Evolutionary conservation across 2,113 vertebrate genomes (phyloP), one percentile per base, ranked within the genome.

Genomic region (Ahaetulla prasina): DNA sequence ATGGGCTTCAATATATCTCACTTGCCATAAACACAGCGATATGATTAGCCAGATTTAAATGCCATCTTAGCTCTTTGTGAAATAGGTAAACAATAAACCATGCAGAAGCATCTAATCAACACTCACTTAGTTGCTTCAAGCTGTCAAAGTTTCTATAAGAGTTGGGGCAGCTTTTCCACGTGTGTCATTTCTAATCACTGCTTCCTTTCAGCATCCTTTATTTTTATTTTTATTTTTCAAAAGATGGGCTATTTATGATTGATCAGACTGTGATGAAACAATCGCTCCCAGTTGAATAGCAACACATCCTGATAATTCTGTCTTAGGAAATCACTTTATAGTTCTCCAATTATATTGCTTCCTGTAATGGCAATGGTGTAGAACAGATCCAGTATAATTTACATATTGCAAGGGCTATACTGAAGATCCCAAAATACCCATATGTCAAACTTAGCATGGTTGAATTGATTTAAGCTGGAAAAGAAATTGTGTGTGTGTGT

Each of bases 41-140:
- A 50, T 92, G 92, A 92, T 92, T 92, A 89, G 74, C 68, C 35
- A 85, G 39, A 30, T 92, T 89, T 27, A 89, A 92, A 92, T 22
- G 74, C 68, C 92, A 54, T 52, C 18, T 92, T 94, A 63, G 47
- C 87, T 88, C 88, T 74, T 93, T 88, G 22, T 87, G 35, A 23
- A 45, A n/a, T 22, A 50, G 93, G 87, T 68, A 89, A 30, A 14
- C 90, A 54, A 90, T 88, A 89, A 91, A 27, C 47, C n/a, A 49
- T 53, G 16, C 14, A 89, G 47, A 93, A 57, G 0, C 0, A 60
- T 47, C 60, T 16, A 8, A 30, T 85, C 87, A 91, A 85, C 80
- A 45, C n/a, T 5, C 52, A 0, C 89, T 49, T 85, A 68, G 8
- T 30, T 22, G 27, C 14, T n/a, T 87, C 30, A n/a, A 16, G 85